These are phyloP conservation scores for Hyperoodon ampullatus DNA, from an alignment of 2,113 vertebrate genomes.

Conservation along the genomic window DNA sequence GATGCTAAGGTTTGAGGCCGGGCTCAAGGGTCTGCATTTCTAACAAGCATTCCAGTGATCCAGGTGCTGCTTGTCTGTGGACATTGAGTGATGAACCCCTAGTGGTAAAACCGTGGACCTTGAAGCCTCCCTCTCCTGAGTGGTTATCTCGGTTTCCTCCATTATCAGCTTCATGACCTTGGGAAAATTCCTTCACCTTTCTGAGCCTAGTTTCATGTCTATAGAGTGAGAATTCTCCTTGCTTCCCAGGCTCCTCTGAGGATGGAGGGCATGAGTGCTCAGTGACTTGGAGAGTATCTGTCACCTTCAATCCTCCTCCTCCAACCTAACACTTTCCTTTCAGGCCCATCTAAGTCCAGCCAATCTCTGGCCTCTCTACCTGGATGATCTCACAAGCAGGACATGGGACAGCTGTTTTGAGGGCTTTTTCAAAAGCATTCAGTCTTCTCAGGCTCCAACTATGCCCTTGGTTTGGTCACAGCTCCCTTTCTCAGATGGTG, in stretches of 20 bases:
- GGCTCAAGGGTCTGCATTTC: neutral
- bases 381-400: neutral
- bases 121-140: neutral
- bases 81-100: too few species aligned
- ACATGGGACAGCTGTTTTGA: neutral
- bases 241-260: neutral
- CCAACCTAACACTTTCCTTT: neutral
- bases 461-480: neutral
- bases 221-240: neutral
- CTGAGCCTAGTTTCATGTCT: neutral
- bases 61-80: too few species aligned
- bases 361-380: neutral
- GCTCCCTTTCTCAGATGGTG: neutral
- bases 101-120: accelerated
- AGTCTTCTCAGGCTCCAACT: neutral
- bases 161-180: neutral
- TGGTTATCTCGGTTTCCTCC: neutral
- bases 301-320: neutral
- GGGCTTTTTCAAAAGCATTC: neutral
- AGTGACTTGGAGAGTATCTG: neutral
- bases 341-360: neutral
- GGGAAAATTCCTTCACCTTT: accelerated
- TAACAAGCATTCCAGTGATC: neutral
- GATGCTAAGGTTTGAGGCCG: too few species aligned
- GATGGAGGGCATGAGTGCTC: accelerated